phyloP scores from a whole-genome alignment of 2,888 invertebrate genomes.

The Phyto melanocephala region DNA sequence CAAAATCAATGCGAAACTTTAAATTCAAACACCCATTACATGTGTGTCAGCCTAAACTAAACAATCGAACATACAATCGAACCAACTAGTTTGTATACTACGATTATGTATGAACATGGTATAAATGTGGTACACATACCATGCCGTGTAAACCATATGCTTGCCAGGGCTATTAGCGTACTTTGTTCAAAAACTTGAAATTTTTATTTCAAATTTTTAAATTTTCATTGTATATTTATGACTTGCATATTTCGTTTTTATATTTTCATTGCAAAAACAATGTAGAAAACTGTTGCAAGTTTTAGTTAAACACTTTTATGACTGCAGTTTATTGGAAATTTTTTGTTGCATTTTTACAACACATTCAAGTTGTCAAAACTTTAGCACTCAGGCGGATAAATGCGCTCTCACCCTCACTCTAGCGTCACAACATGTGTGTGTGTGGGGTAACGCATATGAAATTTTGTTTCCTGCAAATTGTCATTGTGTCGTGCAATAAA shows the following conservation, averaged over 20 bases:
- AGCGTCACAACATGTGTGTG: background rate
- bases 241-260: background rate
- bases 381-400: background rate
- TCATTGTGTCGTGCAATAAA: slow-evolving; percentile 45
- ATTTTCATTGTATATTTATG: background rate
- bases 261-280: background rate
- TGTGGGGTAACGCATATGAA: background rate
- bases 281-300: background rate
- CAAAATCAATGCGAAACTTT: no score
- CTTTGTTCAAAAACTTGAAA: background rate
- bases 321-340: background rate
- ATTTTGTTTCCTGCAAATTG: slow-evolving; percentile 44
- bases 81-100: no score
- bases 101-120: no score
- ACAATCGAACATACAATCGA: no score
- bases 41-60: no score
- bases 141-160: no score
- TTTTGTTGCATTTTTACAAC: background rate
- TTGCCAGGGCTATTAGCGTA: no score
- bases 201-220: background rate
- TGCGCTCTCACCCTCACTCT: no score
- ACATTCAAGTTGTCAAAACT: slow-evolving; percentile 34
- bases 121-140: no score
- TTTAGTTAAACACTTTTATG: background rate
- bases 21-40: no score